A percentile compares a stretch with the other conserved stretches of the same genome.
These are phyloP conservation scores for Psilanteris sp. DNA, from an alignment of 1,140 invertebrate genomes.

Conservation along the genomic window DNA sequence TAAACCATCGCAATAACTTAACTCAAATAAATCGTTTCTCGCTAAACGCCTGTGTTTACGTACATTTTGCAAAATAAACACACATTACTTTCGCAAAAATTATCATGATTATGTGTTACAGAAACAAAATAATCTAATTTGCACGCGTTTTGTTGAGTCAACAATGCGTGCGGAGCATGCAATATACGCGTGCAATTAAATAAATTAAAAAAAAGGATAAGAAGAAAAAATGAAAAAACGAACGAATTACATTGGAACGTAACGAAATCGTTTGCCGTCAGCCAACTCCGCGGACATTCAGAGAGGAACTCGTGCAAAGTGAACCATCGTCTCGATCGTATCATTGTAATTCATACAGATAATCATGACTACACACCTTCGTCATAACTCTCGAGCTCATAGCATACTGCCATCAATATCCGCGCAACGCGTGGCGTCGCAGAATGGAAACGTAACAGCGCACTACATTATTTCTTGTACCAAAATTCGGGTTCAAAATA, in stretches of 20 bases:
- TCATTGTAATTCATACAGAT: constrained; percentile 60
- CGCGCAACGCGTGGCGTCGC: too few relatives aligned
- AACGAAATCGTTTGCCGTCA: constrained; percentile 28
- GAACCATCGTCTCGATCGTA: constrained; percentile 54
- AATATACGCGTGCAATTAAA: constrained; percentile 28
- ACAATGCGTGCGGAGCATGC: constrained; percentile 12
- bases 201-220: constrained; percentile 19
- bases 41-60: not conserved
- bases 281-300: constrained; percentile 5
- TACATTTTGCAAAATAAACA: constrained; percentile 17
- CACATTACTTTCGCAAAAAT: constrained; percentile 28
- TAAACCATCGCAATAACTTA: too few relatives aligned
- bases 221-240: constrained; percentile 47
- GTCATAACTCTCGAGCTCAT: constrained; percentile 43
- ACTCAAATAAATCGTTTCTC: too few relatives aligned
- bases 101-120: constrained; percentile 14
- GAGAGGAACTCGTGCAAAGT: constrained; percentile 35
- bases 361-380: constrained; percentile 58
- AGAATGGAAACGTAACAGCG: too few relatives aligned
- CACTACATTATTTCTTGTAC: too few relatives aligned
- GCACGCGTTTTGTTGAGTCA: constrained; percentile 2
- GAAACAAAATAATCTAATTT: constrained; percentile 19
- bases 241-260: constrained; percentile 42
- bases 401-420: constrained; percentile 52
- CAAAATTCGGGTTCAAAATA: too few relatives aligned